These are phyloP conservation scores for Echinops telfairi DNA, from an alignment of 2,113 vertebrate species.

Conservation along the genomic window DNA sequence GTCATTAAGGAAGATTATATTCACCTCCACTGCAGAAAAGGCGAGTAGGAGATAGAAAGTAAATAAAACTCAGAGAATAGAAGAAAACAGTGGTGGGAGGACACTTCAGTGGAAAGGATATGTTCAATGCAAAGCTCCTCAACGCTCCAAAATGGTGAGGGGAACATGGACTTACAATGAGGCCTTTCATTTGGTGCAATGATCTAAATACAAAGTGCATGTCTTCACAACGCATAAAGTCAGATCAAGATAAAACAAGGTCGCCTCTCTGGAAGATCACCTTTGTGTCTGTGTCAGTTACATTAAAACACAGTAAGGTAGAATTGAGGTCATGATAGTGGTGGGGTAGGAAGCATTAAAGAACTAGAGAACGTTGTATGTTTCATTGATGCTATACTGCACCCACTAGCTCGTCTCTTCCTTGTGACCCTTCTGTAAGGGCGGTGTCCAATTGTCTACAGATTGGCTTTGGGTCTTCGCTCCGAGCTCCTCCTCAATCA, in stretches of 20 bases:
- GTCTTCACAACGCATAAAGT: background rate
- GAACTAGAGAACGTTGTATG: too few species aligned
- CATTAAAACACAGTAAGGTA: too few species aligned
- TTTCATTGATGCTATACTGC: too few species aligned
- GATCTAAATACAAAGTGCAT: background rate
- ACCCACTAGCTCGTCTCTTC: too few species aligned
- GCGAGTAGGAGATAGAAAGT: slow-evolving; percentile 45
- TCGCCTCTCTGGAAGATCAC: background rate
- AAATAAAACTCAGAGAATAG: slow-evolving; percentile 54
- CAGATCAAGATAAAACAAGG: background rate
- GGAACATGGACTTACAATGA: background rate
- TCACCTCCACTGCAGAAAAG: slow-evolving; percentile 58
- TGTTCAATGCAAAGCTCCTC: background rate
- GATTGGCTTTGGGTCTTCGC: too few species aligned
- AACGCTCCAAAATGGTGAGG: background rate
- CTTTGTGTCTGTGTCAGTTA: background rate
- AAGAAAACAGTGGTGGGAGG: background rate
- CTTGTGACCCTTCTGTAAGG: too few species aligned
- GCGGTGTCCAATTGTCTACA: too few species aligned
- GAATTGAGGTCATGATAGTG: too few species aligned
- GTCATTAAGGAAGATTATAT: slow-evolving; percentile 49
- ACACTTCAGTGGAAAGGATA: background rate
- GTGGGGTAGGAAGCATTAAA: too few species aligned
- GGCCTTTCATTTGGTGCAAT: background rate
- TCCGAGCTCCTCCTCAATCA: too few species aligned